These are phyloP conservation scores for Hippocampus zosterae DNA, from an alignment of 2,113 vertebrate genomes.

Conservation along the genomic window DNA sequence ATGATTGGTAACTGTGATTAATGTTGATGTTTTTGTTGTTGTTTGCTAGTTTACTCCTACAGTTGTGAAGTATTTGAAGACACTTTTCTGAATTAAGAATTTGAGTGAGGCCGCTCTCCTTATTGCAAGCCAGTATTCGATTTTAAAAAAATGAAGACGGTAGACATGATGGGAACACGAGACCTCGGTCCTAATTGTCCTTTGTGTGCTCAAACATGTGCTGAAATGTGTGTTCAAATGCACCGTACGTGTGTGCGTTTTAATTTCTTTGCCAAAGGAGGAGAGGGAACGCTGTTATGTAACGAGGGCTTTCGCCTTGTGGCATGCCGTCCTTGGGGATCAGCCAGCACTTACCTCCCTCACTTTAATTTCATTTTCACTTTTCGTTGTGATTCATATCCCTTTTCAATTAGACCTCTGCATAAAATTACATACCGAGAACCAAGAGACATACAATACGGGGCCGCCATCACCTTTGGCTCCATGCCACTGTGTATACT, in stretches of 20 bases:
- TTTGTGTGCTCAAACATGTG: slow-evolving; percentile 20
- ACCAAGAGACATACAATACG: slow-evolving; percentile 7
- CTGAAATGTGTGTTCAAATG: background rate
- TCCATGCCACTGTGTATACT: slow-evolving; percentile 22
- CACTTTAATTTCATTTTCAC: slow-evolving; percentile 43
- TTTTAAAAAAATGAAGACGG: slow-evolving; percentile 13
- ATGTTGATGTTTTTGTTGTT: background rate
- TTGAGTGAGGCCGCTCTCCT: background rate
- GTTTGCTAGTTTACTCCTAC: no score
- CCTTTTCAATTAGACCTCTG: slow-evolving; percentile 47
- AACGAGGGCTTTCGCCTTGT: slow-evolving; percentile 49
- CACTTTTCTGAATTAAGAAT: background rate
- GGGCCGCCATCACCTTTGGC: slow-evolving; percentile 13
- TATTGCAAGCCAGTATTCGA: no score
- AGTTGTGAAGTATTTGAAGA: no score
- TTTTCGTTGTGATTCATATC: slow-evolving; percentile 50
- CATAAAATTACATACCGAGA: slow-evolving; percentile 10
- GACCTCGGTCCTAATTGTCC: slow-evolving; percentile 53
- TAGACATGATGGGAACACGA: slow-evolving; percentile 50
- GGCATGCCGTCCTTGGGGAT: slow-evolving; percentile 35
- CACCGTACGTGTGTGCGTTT: slow-evolving; percentile 16
- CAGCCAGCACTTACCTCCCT: slow-evolving; percentile 21
- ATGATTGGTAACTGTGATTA: no score
- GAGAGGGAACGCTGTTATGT: slow-evolving; percentile 60
- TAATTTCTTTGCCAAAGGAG: slow-evolving; percentile 26